Percentiles rank a stretch among this genome's conserved stretches.
phyloP scores from a whole-genome alignment of 2,888 invertebrate species.

The Xylocampa areola region DNA sequence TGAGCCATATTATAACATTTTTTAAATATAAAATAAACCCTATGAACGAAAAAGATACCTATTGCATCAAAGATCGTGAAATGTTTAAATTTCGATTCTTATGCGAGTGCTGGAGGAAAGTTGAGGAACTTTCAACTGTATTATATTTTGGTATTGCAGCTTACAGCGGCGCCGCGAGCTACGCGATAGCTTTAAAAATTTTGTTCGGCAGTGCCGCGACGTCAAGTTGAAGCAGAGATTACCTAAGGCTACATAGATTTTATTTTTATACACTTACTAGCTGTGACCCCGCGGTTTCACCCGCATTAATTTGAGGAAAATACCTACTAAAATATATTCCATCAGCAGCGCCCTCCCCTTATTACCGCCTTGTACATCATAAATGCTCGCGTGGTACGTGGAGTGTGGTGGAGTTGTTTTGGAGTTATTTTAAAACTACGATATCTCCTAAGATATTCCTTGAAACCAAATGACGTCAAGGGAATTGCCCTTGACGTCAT shows the following conservation, averaged over 20 bases:
- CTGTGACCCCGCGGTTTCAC: no score
- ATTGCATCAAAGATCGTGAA: not conserved
- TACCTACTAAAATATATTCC: no score
- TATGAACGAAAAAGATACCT: slow-evolving; percentile 8
- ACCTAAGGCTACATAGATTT: slow-evolving; percentile 17
- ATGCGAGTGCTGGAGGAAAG: slow-evolving; percentile 14
- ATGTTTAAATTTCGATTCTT: slow-evolving; percentile 19
- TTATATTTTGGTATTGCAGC: slow-evolving; percentile 35
- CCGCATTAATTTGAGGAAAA: no score
- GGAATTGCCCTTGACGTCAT: no score
- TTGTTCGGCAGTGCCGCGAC: slow-evolving; percentile 21
- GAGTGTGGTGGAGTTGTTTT: no score
- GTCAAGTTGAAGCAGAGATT: slow-evolving; percentile 30
- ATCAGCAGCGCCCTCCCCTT: no score
- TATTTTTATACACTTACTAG: slow-evolving; percentile 6
- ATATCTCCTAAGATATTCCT: no score
- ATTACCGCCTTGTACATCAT: no score
- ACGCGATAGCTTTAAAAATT: slow-evolving; percentile 43
- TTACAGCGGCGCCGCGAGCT: not conserved
- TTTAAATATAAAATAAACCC: not conserved
- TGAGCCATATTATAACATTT: no score
- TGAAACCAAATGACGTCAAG: no score
- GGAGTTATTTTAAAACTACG: no score
- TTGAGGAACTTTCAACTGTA: slow-evolving; percentile 31
- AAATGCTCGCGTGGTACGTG: no score